These are phyloP conservation scores for Clarias laeviceps DNA, from an alignment of 2,797 vertebrate species.

Conservation along the genomic window DNA sequence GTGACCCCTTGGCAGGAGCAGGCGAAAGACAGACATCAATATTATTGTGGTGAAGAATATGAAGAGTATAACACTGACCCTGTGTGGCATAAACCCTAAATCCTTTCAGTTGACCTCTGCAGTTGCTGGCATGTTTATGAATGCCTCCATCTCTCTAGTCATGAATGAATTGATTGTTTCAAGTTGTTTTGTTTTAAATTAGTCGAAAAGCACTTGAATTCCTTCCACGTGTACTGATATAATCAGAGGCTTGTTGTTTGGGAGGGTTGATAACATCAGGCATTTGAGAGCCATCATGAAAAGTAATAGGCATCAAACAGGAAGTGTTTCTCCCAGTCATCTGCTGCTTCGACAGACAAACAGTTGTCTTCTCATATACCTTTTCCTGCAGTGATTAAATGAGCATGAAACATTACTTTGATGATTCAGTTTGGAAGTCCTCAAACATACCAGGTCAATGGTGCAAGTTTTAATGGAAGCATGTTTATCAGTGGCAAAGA, in stretches of 20 bases:
- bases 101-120: not conserved
- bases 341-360: not conserved
- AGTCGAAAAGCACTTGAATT: not conserved
- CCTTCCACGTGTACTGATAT: too few relatives aligned
- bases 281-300: not conserved
- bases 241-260: not conserved
- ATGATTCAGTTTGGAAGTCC: not conserved
- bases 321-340: not conserved
- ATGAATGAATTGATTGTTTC: not conserved
- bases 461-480: not conserved
- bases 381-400: slow-evolving; percentile 1
- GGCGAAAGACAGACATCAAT: too few relatives aligned
- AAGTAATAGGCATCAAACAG: not conserved
- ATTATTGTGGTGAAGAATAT: not conserved
- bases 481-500: not conserved
- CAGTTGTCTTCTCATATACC: too few relatives aligned
- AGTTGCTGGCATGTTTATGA: not conserved
- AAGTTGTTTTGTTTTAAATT: not conserved
- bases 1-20: too few relatives aligned
- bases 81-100: not conserved
- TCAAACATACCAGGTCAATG: not conserved
- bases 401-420: not conserved
- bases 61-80: not conserved
- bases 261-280: not conserved
- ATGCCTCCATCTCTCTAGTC: not conserved